Conservation (phyloP, 2,113 vertebrate species). For the Pelvicachromis taeniatus region DNA sequence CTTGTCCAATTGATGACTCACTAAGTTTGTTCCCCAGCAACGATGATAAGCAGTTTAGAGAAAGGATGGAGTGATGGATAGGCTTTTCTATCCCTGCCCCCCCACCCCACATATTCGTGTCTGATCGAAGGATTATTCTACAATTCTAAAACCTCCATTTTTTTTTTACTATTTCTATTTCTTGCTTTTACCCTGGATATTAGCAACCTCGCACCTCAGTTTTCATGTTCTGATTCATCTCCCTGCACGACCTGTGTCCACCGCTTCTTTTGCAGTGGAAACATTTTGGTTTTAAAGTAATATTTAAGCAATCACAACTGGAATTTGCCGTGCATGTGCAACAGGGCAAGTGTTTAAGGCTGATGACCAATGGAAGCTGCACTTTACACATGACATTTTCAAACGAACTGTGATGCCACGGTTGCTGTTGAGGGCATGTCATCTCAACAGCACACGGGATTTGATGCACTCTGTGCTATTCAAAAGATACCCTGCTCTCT, state of each 20-base stretch:
- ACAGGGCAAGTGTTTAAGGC: background rate
- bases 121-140: background rate
- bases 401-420: background rate
- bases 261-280: background rate
- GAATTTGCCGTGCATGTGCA: background rate
- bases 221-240: background rate
- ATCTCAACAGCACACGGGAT: constrained; percentile 1
- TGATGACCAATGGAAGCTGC: background rate
- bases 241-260: background rate
- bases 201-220: background rate
- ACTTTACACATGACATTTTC: background rate
- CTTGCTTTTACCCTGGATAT: background rate
- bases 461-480: background rate
- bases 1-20: background rate
- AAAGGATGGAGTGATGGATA: background rate
- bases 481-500: background rate
- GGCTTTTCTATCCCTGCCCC: background rate
- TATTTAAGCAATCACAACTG: background rate
- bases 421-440: background rate
- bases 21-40: background rate
- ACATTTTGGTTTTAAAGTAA: background rate
- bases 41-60: background rate
- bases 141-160: background rate
- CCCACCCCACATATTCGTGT: background rate
- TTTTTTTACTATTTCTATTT: background rate